phyloP scores from a whole-genome alignment of 2,113 vertebrate genomes.

The Tachysurus fulvidraco region DNA sequence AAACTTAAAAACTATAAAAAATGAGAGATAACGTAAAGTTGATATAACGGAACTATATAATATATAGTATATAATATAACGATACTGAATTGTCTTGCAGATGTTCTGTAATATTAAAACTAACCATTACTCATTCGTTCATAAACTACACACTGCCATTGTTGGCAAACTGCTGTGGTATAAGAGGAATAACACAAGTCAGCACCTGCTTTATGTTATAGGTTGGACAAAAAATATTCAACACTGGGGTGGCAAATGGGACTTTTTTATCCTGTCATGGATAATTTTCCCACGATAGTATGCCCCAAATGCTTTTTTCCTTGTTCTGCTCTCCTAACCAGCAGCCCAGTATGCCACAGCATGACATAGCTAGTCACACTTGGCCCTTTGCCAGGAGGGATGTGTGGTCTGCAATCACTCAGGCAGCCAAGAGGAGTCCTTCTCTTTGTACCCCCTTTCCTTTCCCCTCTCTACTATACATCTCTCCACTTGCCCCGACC shows the following conservation, averaged over 20 bases:
- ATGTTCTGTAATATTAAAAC: not conserved
- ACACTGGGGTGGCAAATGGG: not conserved
- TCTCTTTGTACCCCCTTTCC: not conserved
- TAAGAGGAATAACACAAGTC: not conserved
- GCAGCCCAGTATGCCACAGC: conserved; percentile 22
- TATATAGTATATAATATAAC: too few species aligned
- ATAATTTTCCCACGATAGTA: not conserved
- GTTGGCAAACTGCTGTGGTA: not conserved
- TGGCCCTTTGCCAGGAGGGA: conserved; percentile 61
- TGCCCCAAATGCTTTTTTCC: not conserved
- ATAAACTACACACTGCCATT: not conserved
- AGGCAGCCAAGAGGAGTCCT: conserved; percentile 42
- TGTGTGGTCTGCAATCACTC: conserved; percentile 70
- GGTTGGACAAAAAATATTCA: not conserved
- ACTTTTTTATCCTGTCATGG: not conserved
- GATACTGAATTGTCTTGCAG: not conserved
- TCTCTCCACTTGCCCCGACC: not conserved
- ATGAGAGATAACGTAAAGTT: not conserved
- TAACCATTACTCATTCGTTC: not conserved
- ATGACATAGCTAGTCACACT: conserved; percentile 44
- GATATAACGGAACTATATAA: not conserved
- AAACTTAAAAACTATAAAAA: not conserved
- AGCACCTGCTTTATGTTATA: not conserved
- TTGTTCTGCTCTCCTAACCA: conserved; percentile 7
- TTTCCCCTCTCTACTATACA: not conserved